Conservation (phyloP, 2,113 vertebrate genomes). For the Nesospiza acunhae region DNA sequence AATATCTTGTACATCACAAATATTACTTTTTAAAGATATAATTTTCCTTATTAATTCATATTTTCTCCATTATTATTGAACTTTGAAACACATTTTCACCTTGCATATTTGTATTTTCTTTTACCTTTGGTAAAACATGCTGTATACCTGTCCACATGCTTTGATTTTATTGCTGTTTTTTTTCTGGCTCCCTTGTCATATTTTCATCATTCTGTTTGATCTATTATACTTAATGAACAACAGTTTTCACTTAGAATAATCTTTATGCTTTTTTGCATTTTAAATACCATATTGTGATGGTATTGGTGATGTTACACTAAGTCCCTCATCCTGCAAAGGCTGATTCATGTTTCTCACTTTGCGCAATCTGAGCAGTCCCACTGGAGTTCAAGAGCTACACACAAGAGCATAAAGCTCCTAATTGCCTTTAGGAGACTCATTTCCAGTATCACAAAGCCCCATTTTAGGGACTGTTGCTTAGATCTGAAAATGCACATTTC, state of each 20-base stretch:
- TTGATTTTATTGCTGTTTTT: neutral
- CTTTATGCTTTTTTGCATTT: neutral
- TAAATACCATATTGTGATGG: neutral
- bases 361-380: neutral
- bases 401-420: neutral
- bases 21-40: neutral
- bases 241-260: neutral
- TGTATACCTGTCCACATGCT: neutral
- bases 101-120: neutral
- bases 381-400: neutral
- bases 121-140: neutral
- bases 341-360: neutral
- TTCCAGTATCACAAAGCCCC: neutral
- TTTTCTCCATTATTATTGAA: neutral
- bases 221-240: neutral
- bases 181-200: neutral
- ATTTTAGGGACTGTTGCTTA: neutral
- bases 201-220: neutral
- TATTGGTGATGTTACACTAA: neutral
- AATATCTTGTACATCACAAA: neutral
- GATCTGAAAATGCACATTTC: neutral
- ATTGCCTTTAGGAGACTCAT: neutral
- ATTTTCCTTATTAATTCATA: neutral
- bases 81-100: neutral
- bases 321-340: neutral